A percentile compares a stretch with the other conserved stretches of the same genome.
Conservation (phyloP, 2,888 invertebrate species). For the Zaprionus obscuricornis region DNA sequence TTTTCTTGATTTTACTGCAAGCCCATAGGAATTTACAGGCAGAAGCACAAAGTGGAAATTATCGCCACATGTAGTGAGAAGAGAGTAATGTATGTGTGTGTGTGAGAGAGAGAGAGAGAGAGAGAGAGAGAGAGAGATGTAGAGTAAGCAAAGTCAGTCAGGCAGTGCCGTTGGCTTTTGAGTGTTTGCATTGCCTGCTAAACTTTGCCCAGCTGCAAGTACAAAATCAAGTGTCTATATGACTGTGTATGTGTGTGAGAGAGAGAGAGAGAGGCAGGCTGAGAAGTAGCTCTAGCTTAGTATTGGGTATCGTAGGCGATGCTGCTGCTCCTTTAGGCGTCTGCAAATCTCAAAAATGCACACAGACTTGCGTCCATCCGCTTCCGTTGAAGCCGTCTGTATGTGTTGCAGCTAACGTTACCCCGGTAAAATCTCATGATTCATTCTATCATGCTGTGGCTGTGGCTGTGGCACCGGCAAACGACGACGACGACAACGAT, state of each 20-base stretch:
- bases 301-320: slow-evolving; percentile 48
- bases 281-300: no score
- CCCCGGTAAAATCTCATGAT: slow-evolving; percentile 13
- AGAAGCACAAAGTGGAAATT: slow-evolving; percentile 66
- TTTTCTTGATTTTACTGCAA: slow-evolving; percentile 50
- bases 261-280: not conserved
- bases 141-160: slow-evolving; percentile 11
- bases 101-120: slow-evolving; percentile 3
- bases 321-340: slow-evolving; percentile 71
- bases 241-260: no score
- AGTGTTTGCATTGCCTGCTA: slow-evolving; percentile 70
- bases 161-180: slow-evolving; percentile 40
- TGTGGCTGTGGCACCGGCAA: slow-evolving; percentile 19
- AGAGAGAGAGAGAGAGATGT: not conserved
- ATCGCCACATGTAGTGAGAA: slow-evolving; percentile 54
- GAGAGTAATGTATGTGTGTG: no score
- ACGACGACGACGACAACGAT: slow-evolving; percentile 37
- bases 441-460: slow-evolving; percentile 17
- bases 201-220: slow-evolving; percentile 55
- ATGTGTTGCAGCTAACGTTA: slow-evolving; percentile 31
- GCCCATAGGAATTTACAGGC: slow-evolving; percentile 50
- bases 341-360: slow-evolving; percentile 78
- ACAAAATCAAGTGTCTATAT: slow-evolving; percentile 52
- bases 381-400: slow-evolving; percentile 52
- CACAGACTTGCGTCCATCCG: slow-evolving; percentile 67